Conservation (phyloP, 2,888 invertebrate species). For the Tricholauxania praeusta region DNA sequence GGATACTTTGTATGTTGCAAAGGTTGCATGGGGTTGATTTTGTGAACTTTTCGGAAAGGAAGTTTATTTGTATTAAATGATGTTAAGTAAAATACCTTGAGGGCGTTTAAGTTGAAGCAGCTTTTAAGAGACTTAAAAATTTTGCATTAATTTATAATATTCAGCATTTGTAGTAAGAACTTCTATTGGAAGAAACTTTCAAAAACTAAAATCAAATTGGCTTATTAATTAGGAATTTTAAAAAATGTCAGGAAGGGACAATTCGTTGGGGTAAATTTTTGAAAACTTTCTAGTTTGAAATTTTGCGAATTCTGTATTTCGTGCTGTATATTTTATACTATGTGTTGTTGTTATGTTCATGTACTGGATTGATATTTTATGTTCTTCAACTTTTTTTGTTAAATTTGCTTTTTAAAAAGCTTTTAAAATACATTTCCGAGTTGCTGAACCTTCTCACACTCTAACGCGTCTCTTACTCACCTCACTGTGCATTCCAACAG, state of each 20-base stretch:
- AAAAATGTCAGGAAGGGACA: no score
- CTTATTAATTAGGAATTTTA: no score
- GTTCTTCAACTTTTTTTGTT: no score
- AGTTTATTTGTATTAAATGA: slow-evolving; percentile 12
- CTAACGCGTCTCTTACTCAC: neutral
- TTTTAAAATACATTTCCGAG: slow-evolving; percentile 24
- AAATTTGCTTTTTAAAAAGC: no score
- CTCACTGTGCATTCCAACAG: neutral
- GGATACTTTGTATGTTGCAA: slow-evolving; percentile 4
- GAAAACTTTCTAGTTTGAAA: no score
- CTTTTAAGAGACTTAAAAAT: slow-evolving; percentile 11
- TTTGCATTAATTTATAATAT: slow-evolving; percentile 15
- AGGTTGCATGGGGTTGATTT: slow-evolving; percentile 18
- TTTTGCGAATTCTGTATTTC: no score
- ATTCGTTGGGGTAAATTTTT: no score
- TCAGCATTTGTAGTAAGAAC: no score
- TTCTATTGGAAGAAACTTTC: no score
- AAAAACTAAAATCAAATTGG: no score
- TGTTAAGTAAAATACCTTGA: slow-evolving; percentile 28
- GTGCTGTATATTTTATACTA: no score
- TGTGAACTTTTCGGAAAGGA: neutral
- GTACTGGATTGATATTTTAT: no score
- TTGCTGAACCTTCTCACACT: neutral
- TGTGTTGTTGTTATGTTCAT: neutral
- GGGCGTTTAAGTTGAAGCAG: slow-evolving; percentile 28